A percentile compares a stretch with the other conserved stretches of the same genome.
These are phyloP conservation scores for Eriosoma lanigerum DNA, from an alignment of 1,140 invertebrate species.

Conservation along the genomic window DNA sequence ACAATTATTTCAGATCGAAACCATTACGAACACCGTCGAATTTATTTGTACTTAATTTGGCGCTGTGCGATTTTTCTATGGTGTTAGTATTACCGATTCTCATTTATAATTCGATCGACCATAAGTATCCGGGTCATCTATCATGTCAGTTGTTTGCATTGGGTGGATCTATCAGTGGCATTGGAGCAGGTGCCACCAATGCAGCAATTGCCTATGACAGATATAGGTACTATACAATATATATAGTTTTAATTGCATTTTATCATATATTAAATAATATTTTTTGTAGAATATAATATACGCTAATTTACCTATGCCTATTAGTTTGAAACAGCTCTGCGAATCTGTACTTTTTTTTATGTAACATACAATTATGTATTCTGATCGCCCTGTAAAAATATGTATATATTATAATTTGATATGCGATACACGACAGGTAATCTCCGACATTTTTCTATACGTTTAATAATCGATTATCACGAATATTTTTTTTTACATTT, in stretches of 20 bases:
- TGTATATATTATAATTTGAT: no score
- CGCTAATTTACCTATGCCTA: no score
- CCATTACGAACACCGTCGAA: slow-evolving; percentile 84
- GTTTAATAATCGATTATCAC: no score
- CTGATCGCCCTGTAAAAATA: no score
- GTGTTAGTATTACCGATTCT: slow-evolving; percentile 84
- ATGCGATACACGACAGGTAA: no score
- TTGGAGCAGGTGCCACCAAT: slow-evolving; percentile 78
- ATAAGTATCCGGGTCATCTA: slow-evolving; percentile 72
- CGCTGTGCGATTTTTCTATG: slow-evolving; percentile 84
- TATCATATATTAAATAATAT: no score
- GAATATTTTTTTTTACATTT: background rate
- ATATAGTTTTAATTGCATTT: background rate
- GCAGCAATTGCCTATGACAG: slow-evolving; percentile 74
- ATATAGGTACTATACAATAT: slow-evolving; percentile 62
- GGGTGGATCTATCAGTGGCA: slow-evolving; percentile 76
- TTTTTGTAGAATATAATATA: no score
- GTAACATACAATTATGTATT: no score
- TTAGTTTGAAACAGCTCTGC: no score
- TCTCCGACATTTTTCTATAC: no score
- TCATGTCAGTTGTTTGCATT: slow-evolving; percentile 76
- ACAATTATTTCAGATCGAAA: slow-evolving; percentile 67
- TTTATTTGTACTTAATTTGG: slow-evolving; percentile 84
- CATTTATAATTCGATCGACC: slow-evolving; percentile 81
- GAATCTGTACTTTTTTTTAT: no score